Base-by-base conservation (phyloP, 1,140 invertebrate genomes). In the Caenorhabditis brenneri region DNA sequence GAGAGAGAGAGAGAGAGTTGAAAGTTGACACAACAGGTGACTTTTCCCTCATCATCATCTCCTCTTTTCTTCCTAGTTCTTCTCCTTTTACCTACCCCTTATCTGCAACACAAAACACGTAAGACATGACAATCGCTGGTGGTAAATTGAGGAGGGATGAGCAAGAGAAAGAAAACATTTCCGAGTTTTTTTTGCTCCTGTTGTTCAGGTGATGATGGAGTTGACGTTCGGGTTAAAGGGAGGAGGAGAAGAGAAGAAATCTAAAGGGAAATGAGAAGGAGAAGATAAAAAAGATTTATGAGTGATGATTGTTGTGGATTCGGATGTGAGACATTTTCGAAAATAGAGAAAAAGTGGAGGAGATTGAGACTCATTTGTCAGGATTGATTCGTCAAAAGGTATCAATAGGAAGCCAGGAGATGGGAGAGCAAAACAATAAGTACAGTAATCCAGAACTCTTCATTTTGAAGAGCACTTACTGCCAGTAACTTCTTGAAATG, bases 11-110 rank as follows among this genome's bases (percentile, higher is more conserved):
- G n/a, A 51, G 16, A n/a, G 49, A 55, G 53, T 24, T 29, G 53
- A 55, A 55, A 55, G 27, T 55, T 55, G 53, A 55, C 53, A 55
- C 53, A 55, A 24, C 53, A 55, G 53, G 53, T 55, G 53, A 29
- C 27, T 24, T 9, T 9, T 24, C 9, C 2, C 19, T 55, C 53
- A n/a, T n/a, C n/a, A n/a, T n/a, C n/a, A n/a, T 7, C 19, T 29
- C 53, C 53, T 55, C 53, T 42, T 12, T 42, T 12, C 12, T 12
- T 42, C 39, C 12, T 12, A 6, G 5, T 42, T 12, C 12, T 42
- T 42, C 27, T 2, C 53, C 2, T 29, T 55, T 55, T 24, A 0
- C 27, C 19, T 5, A 55, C 53, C 27, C 7, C 48, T n/a, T 51
- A 51, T 51, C 49, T 51, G n/a, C 49, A 51, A 51, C 49, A 3